Evolutionary conservation across 2,797 vertebrate species (phyloP), one percentile per base, ranked within the genome.

Genomic region (Cuculus canorus): DNA sequence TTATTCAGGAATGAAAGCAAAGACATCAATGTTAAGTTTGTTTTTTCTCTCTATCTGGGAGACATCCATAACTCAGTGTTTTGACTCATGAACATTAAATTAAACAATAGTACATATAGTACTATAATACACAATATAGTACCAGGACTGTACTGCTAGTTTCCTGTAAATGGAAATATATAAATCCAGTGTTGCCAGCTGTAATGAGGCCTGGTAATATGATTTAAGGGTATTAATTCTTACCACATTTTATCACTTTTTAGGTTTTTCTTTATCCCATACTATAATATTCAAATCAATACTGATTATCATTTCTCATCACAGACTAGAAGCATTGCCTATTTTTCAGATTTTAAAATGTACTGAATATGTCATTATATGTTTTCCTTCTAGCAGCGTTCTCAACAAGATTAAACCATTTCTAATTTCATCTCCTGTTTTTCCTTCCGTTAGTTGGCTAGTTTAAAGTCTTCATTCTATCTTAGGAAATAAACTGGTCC

Each of bases 181-280:
- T 23, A 84, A 86, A 79, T 80, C 37, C 50, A 93, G 28, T 33
- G 23, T 69, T 78, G 59, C 53, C 82, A 45, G 72, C 66, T 95
- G 56, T 63, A 60, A 80, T 91, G 90, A 47, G 61, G 54, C 61
- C 73, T 89, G 65, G 81, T 96, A 96, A 96, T 94, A 91, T 77
- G 61, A 93, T 93, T 96, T 4, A 32, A 96, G 84, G 87, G 85
- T 91, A 95, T 91, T 97, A 98, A 81, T 96, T 48, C 47, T 48
- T 96, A 97, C 88, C 79, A 97, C 73, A 80, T 96, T 95, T 94
- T 96, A 97, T 88, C 82, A 97, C 76, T 83, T 96, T 95, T 94
- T 86, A 96, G 70, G 50, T 39, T 88, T 96, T 96, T 92, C 92
- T 92, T 97, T 94, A 92, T 95, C 85, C 82, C 53, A 82, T 81